phyloP scores from a whole-genome alignment of 2,113 vertebrate species.

The Sylvilagus bachmani region DNA sequence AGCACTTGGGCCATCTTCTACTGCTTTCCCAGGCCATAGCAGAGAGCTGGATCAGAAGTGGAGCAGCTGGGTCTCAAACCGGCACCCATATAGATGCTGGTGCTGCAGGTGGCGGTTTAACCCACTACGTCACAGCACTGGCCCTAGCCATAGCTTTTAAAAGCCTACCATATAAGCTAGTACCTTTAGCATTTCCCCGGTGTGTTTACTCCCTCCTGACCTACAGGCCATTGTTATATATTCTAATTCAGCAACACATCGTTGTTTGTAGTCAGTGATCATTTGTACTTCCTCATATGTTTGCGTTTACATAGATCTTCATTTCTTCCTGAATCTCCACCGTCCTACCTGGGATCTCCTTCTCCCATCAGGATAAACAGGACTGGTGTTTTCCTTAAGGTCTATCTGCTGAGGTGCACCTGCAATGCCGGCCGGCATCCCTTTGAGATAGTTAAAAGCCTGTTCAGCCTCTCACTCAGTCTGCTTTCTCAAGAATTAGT shows the following conservation, averaged over 20 bases:
- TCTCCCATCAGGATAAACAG: background rate
- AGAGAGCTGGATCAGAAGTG: too few species aligned
- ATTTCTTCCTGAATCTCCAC: background rate
- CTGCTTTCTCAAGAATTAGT: background rate
- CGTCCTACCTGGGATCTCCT: background rate
- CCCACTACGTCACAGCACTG: too few species aligned
- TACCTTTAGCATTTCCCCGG: background rate
- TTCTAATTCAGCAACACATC: background rate
- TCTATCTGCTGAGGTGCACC: background rate
- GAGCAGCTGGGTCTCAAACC: too few species aligned
- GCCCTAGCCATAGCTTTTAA: background rate
- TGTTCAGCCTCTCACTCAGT: background rate
- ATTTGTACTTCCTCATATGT: background rate
- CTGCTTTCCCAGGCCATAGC: too few species aligned
- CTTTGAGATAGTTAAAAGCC: background rate
- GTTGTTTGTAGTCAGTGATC: background rate
- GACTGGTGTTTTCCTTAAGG: background rate
- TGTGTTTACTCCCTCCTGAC: background rate
- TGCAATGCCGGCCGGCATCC: too few species aligned
- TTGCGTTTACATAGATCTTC: slow-evolving; percentile 1
- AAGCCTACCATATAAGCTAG: background rate
- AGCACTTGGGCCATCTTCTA: too few species aligned
- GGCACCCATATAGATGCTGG: too few species aligned
- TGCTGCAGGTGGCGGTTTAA: too few species aligned
- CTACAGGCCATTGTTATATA: background rate